Base-by-base conservation (phyloP, 2,797 vertebrate genomes). In the Anableps anableps region DNA sequence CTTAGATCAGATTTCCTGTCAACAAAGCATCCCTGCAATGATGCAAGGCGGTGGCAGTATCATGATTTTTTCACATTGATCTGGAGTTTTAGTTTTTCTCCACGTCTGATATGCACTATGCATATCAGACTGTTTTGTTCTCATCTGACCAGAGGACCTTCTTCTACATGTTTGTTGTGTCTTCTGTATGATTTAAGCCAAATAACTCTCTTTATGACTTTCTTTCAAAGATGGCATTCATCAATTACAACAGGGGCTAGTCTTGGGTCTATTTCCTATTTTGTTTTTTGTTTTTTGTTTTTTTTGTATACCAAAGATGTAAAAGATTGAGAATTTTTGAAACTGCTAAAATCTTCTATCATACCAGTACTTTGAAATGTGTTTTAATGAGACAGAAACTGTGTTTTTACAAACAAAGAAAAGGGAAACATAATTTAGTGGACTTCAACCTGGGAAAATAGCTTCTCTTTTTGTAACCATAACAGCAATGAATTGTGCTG, bases 401-500 rank as follows among this genome's bases (percentile, higher is more conserved):
- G 31, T 34, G 29, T 34, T 62, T 62, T 60, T 60, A 60, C 55
- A 62, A n/a, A 60, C 55, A 62, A n/a, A 31, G 58, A 38, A 66
- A 66, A 38, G 34, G 34, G 31, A 64, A 64, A 19, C 7, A 2
- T 26, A 60, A 7, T 80, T 85, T 50, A 81, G 0, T 48, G 74
- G 77, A 84, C 78, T 79, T 75, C 50, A 62, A 75, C 58, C 50
- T 41, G 84, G 92, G 88, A 92, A 91, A 86, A 85, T 88, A 90
- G 90, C 87, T 36, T 38, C 11, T 68, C 34, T 38, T 60, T 81
- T 10, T 92, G 87, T 89, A 86, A 84, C 85, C 77, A 53, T 83
- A 88, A 92, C 90, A 87, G 86, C 82, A 90, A 86, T 83, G 89
- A 83, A 86, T 91, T 91, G 60, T 92, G 85, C 89, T 85, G 74